Evolutionary conservation across 2,113 vertebrate species (phyloP).

Genomic region (Nasalis larvatus): DNA sequence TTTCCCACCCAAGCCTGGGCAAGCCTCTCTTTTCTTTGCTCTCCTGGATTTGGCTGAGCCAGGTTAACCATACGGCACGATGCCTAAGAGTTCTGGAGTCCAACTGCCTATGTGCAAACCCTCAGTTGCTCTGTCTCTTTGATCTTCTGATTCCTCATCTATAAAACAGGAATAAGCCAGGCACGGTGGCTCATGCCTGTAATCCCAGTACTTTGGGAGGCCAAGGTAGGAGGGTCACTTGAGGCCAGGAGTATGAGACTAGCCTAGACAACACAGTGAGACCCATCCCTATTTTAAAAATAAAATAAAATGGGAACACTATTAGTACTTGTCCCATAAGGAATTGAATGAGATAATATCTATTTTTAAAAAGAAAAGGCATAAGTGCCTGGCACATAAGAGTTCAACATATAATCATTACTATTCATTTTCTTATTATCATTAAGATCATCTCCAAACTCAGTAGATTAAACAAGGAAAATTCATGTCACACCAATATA

Average conservation of each 20-base stretch:
- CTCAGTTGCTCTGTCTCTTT: slow-evolving; percentile 13
- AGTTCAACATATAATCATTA: neutral
- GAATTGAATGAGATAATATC: neutral
- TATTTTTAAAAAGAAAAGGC: neutral
- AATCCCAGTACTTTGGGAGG: no score
- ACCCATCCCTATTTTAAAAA: no score
- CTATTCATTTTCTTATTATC: neutral
- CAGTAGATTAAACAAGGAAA: slow-evolving; percentile 25
- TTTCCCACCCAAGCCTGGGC: neutral
- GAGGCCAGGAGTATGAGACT: no score
- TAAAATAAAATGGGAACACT: neutral
- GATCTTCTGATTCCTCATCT: neutral
- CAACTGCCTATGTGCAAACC: neutral
- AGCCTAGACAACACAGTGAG: no score
- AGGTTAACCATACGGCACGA: neutral
- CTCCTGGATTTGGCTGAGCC: neutral
- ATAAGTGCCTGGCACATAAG: neutral
- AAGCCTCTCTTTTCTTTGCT: slow-evolving; percentile 7
- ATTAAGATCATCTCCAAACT: neutral
- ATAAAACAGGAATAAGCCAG: neutral
- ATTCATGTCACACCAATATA: neutral
- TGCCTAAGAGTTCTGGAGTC: neutral
- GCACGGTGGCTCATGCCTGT: no score
- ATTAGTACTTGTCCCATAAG: neutral
- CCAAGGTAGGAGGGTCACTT: no score